Base-by-base conservation (phyloP, 2,888 invertebrate species). In the Parelbella ahira region DNA sequence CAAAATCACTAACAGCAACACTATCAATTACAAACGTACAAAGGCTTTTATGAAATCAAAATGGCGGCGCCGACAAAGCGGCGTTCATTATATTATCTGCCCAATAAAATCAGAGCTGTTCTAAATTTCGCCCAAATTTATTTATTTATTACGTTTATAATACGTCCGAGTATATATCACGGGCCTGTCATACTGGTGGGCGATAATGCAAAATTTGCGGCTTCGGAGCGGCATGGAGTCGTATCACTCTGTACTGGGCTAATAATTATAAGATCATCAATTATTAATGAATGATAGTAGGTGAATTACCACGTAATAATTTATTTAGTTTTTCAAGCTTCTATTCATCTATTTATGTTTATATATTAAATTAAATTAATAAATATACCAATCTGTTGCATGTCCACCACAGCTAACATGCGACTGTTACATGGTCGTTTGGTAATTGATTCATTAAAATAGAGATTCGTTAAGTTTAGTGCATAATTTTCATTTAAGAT, bases 121-220 rank as follows among this genome's bases (percentile, higher is more conserved):
- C 86, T 86, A 87, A 87, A 84, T 84, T 81, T 71, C 66, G 67
- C 68, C n/a, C 61, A 73, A 74, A 82, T 82, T 79, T 82, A 87
- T 84, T 81, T 86, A 86, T 87, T 86, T 84, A 84, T 81, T 78
- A 79, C 86, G 79, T 83, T 84, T 83, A 86, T 87, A 83, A 86
- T 84, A 81, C 80, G 76, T 76, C 75, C 71, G 79, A 72, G 74
- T 81, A 83, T 86, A 86, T 87, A 86, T 87, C 86, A 87, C 70
- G 50, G 60, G 60, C 54, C 80, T 87, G 87, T 84, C 87, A 80
- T 77, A 79, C 73, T 69, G 69, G 71, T 69, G 71, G 69, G 80
- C 81, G 86, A 86, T 87, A 87, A 87, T 87, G 83, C 83, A 80
- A 76, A 83, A 84, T 83, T 82, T 79, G 70, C 53, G 68, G 68